These are phyloP conservation scores for Oscheius onirici DNA, from an alignment of 2,888 invertebrate species.

Conservation along the genomic window DNA sequence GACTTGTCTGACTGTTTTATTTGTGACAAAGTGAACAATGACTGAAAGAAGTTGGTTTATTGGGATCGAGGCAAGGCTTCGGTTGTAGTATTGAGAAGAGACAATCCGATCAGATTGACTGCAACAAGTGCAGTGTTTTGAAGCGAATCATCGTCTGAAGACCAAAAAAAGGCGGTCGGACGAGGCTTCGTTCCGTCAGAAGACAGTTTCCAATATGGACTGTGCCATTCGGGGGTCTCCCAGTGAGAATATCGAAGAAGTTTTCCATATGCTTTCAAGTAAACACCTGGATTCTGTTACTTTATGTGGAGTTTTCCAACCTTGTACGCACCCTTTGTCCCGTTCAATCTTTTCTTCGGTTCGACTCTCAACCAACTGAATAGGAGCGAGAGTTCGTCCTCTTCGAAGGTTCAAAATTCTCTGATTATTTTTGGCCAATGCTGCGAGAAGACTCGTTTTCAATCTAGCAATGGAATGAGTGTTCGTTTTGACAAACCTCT, in stretches of 20 bases:
- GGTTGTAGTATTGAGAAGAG: slow-evolving; percentile 20
- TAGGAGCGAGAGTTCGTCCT: slow-evolving; percentile 52
- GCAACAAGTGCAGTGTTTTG: slow-evolving; percentile 41
- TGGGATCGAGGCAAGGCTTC: slow-evolving; percentile 7
- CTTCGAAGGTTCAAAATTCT: slow-evolving; percentile 58
- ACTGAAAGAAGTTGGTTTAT: not conserved
- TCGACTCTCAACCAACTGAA: slow-evolving; percentile 62
- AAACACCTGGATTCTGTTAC: slow-evolving; percentile 56
- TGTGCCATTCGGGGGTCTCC: slow-evolving; percentile 66
- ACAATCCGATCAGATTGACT: slow-evolving; percentile 46
- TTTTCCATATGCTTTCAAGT: slow-evolving; percentile 66
- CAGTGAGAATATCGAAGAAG: slow-evolving; percentile 64
- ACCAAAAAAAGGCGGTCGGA: slow-evolving; percentile 42
- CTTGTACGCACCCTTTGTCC: slow-evolving; percentile 63
- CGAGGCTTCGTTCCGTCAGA: slow-evolving; percentile 24
- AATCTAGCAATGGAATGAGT: slow-evolving; percentile 43
- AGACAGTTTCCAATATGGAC: slow-evolving; percentile 64
- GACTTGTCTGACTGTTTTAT: not conserved
- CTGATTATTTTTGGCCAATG: slow-evolving; percentile 64
- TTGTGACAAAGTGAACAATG: slow-evolving; percentile 13
- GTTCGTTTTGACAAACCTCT: slow-evolving; percentile 37
- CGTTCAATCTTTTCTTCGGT: slow-evolving; percentile 66
- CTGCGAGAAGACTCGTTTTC: slow-evolving; percentile 62
- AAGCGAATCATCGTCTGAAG: slow-evolving; percentile 26
- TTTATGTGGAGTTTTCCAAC: slow-evolving; percentile 37